A percentile compares a stretch with the other conserved stretches of the same genome.
These are phyloP conservation scores for Bombus confusus DNA, from an alignment of 1,140 invertebrate species.

Conservation along the genomic window DNA sequence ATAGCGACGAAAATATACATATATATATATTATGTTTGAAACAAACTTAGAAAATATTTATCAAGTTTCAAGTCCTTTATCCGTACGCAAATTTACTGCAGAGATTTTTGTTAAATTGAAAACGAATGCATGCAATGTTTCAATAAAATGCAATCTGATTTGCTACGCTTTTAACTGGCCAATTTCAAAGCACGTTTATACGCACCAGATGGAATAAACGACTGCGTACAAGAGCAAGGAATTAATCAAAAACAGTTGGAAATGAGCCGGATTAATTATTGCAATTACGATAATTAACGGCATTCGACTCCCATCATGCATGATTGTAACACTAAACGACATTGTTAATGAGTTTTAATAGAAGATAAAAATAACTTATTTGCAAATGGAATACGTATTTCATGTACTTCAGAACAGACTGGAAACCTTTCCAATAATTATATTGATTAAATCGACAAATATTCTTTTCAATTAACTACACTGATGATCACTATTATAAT, in stretches of 20 bases:
- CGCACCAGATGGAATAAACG: slow-evolving; percentile 45
- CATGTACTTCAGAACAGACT: neutral
- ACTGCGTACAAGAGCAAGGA: slow-evolving; percentile 40
- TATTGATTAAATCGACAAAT: neutral
- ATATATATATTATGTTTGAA: neutral
- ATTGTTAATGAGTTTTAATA: neutral
- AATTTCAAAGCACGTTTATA: slow-evolving; percentile 41
- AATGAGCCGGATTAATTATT: slow-evolving; percentile 60
- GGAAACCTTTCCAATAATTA: neutral
- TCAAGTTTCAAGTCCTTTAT: neutral
- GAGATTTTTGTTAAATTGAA: neutral
- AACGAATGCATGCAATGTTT: neutral
- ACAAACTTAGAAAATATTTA: neutral
- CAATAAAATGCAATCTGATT: slow-evolving; percentile 14
- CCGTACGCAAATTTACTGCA: neutral
- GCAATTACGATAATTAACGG: slow-evolving; percentile 60
- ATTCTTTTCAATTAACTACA: neutral
- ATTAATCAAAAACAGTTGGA: slow-evolving; percentile 61
- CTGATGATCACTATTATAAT: neutral
- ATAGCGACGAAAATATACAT: no score
- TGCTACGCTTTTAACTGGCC: slow-evolving; percentile 30
- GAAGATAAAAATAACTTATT: neutral
- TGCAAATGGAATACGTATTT: neutral
- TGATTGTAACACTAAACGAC: slow-evolving; percentile 41
- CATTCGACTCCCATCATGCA: slow-evolving; percentile 17